Conservation (phyloP, 2,888 invertebrate genomes). For the Alsophila aescularia region DNA sequence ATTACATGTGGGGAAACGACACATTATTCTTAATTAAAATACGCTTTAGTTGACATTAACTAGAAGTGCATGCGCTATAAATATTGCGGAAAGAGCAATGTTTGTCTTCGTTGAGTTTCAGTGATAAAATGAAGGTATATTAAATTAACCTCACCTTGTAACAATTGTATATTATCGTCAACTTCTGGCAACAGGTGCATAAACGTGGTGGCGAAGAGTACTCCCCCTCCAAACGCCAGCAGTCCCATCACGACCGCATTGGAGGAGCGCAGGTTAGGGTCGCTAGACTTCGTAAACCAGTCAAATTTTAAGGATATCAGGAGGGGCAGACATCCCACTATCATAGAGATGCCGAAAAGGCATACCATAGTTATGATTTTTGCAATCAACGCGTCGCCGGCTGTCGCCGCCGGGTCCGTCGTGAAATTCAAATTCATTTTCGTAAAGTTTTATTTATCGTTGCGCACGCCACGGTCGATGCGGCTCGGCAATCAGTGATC, state of each 20-base stretch:
- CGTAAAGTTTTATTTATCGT: slow-evolving; percentile 14
- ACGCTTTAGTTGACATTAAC: slow-evolving; percentile 5
- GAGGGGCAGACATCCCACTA: slow-evolving; percentile 90
- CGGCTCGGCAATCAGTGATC: slow-evolving; percentile 44
- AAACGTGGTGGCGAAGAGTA: slow-evolving; percentile 92
- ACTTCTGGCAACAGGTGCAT: slow-evolving; percentile 93
- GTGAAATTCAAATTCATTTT: slow-evolving; percentile 50
- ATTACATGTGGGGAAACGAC: slow-evolving; percentile 9
- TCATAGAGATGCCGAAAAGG: slow-evolving; percentile 89
- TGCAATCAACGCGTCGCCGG: slow-evolving; percentile 84
- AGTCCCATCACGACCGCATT: slow-evolving; percentile 85
- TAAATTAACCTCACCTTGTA: slow-evolving; percentile 76
- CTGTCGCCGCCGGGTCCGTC: slow-evolving; percentile 43
- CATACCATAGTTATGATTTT: slow-evolving; percentile 92
- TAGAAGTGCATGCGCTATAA: slow-evolving; percentile 3
- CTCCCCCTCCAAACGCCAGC: slow-evolving; percentile 92
- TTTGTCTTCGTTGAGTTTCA: not conserved
- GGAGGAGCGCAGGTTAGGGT: slow-evolving; percentile 75
- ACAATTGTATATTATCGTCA: slow-evolving; percentile 85
- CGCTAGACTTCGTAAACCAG: slow-evolving; percentile 80
- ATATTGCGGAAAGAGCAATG: not conserved
- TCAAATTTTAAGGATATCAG: slow-evolving; percentile 87
- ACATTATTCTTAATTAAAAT: slow-evolving; percentile 13
- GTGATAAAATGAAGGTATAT: slow-evolving; percentile 1
- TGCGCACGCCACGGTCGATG: slow-evolving; percentile 47